Conservation (phyloP, 2,888 invertebrate genomes). For the Dolichopus griseipennis region DNA sequence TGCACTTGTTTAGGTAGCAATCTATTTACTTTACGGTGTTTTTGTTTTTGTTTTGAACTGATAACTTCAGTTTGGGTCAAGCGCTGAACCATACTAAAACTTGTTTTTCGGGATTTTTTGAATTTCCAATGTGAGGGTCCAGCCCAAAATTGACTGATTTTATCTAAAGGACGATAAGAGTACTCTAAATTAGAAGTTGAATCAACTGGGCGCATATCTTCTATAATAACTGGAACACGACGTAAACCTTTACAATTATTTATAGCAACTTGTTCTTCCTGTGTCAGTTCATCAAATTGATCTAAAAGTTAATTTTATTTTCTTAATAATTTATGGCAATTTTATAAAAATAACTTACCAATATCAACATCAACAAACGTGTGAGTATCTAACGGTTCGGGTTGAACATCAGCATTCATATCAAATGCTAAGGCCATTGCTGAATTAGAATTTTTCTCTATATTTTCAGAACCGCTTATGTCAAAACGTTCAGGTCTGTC, state of each 20-base stretch:
- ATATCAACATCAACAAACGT: slow-evolving; percentile 41
- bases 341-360: slow-evolving; percentile 18
- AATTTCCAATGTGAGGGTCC: slow-evolving; percentile 79
- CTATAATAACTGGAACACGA: slow-evolving; percentile 42
- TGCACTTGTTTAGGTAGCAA: slow-evolving; percentile 29
- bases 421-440: slow-evolving; percentile 55
- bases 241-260: slow-evolving; percentile 38
- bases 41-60: not conserved
- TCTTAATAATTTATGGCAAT: not conserved
- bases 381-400: slow-evolving; percentile 45
- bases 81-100: not conserved
- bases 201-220: slow-evolving; percentile 51
- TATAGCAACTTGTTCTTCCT: slow-evolving; percentile 36
- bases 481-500: slow-evolving; percentile 36
- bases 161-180: slow-evolving; percentile 54
- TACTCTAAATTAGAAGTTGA: slow-evolving; percentile 54
- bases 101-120: slow-evolving; percentile 39
- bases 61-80: not conserved
- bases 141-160: slow-evolving; percentile 57
- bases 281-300: slow-evolving; percentile 43
- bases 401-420: slow-evolving; percentile 55
- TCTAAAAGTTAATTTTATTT: slow-evolving; percentile 18
- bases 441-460: slow-evolving; percentile 41
- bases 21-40: slow-evolving; percentile 22
- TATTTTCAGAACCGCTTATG: slow-evolving; percentile 32